Base-by-base conservation (phyloP, 1,140 invertebrate species). In the Spodoptera frugiperda region DNA sequence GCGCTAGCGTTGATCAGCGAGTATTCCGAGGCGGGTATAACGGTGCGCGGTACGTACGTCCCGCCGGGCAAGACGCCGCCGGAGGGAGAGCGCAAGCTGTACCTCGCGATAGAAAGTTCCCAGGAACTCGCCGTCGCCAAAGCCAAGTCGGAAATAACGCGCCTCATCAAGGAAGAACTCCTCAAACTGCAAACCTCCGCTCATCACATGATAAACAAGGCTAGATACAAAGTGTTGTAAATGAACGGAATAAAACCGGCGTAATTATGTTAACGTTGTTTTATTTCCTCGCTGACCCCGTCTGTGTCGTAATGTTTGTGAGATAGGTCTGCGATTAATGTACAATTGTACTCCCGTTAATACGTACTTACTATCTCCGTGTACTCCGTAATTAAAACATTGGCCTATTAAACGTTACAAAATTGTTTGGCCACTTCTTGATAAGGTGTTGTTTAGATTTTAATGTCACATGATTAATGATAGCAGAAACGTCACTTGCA, bases 21-120 rank as follows among this genome's bases (percentile, higher is more conserved):
- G 92, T 99, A 99, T 93, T 99, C 99, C 0, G 99, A 99, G 93
- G 99, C 99, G 3, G 99, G 99, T 59, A 97, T 99, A 21, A 99
- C 99, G 0, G 99, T 99, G 0, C 95, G 99, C 46, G 99, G 99
- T n/a, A 99, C 99, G 0, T 99, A 98, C 89, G 98, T 98, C 61
- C 97, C 96, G 0, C 95, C 97, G 10, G 98, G 98, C n/a, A 99
- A 99, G 91, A 94, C 96, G 17, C 96, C 97, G 0, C 98, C 98
- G 0, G 99, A 99, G 82, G 99, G 98, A 11, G 99, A 99, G 84
- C 95, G 99, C 12, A 99, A 99, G 90, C 94, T 99, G 0, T 99
- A 99, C 92, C 95, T 99, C 51, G 98, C 99, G n/a, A 99, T 99
- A 87, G 99, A 99, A 91, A 99, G 98, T 76, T 99, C 98, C 0